Evolutionary conservation across 2,888 invertebrate genomes (phyloP).

Genomic region (Synanthedon andrenaeformis): DNA sequence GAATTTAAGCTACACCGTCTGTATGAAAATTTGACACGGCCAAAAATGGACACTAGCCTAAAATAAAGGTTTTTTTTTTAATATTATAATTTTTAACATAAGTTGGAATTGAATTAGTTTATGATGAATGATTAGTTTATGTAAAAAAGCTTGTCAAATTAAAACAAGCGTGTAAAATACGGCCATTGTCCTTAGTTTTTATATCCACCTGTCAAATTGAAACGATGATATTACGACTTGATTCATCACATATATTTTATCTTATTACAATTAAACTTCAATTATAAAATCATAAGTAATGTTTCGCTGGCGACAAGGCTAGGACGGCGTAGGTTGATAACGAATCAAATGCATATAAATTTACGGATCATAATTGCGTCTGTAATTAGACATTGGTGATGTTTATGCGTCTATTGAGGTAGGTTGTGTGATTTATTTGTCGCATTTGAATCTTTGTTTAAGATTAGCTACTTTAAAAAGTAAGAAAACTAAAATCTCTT

Average conservation of each 20-base stretch:
- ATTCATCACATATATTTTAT: conserved; percentile 8
- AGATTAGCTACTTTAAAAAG: too few relatives aligned
- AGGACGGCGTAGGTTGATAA: not conserved
- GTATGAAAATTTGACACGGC: too few relatives aligned
- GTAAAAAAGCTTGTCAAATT: too few relatives aligned
- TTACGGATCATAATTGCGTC: not conserved
- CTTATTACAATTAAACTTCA: conserved; percentile 1
- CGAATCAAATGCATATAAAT: not conserved
- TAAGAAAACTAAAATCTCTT: too few relatives aligned
- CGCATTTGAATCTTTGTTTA: too few relatives aligned
- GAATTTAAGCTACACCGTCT: too few relatives aligned
- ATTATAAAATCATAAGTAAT: conserved; percentile 1
- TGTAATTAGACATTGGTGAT: not conserved
- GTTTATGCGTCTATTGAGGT: not conserved
- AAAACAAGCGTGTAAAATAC: conserved; percentile 1
- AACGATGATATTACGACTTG: conserved; percentile 19
- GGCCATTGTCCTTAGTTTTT: conserved; percentile 6
- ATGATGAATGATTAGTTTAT: too few relatives aligned
- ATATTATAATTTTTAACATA: too few relatives aligned
- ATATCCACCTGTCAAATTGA: conserved; percentile 9
- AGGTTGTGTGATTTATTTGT: not conserved
- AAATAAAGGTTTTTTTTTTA: too few relatives aligned
- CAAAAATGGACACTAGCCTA: too few relatives aligned
- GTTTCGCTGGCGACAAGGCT: not conserved
- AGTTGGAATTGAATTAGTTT: too few relatives aligned